Conservation (phyloP, 2,797 vertebrate genomes). For the Brachyrhaphis roseni region DNA sequence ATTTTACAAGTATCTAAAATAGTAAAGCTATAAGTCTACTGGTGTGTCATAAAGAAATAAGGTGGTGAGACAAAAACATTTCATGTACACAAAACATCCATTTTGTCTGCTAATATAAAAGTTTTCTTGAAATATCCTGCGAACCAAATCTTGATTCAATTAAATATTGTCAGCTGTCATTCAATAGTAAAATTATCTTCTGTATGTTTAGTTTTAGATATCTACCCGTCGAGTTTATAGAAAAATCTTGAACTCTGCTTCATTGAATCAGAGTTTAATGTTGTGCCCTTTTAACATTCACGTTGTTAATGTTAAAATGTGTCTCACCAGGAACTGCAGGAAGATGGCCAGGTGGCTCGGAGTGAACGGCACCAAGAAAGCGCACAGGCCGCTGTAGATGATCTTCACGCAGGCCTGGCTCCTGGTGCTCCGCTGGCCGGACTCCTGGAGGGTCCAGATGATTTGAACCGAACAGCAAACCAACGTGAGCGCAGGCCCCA, state of each 20-base stretch:
- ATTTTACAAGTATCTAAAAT: not conserved
- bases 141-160: not conserved
- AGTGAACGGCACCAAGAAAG: constrained; percentile 90
- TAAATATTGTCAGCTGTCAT: not conserved
- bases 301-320: not conserved
- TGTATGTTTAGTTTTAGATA: not conserved
- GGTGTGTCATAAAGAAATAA: not conserved
- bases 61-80: not conserved
- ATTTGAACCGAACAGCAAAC: constrained; percentile 82
- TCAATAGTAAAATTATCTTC: not conserved
- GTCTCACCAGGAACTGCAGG: constrained; percentile 88
- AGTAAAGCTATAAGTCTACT: not conserved
- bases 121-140: not conserved
- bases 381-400: constrained; percentile 83
- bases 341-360: constrained; percentile 87
- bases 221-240: not conserved
- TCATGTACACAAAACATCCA: not conserved
- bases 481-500: constrained; percentile 82
- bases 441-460: constrained; percentile 76
- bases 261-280: not conserved
- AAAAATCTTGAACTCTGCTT: not conserved
- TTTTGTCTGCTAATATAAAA: not conserved
- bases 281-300: not conserved
- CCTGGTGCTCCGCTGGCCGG: constrained; percentile 36
- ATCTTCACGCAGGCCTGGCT: constrained; percentile 79